Conservation (phyloP, 2,888 invertebrate species). For the Callyntrura sp. region DNA sequence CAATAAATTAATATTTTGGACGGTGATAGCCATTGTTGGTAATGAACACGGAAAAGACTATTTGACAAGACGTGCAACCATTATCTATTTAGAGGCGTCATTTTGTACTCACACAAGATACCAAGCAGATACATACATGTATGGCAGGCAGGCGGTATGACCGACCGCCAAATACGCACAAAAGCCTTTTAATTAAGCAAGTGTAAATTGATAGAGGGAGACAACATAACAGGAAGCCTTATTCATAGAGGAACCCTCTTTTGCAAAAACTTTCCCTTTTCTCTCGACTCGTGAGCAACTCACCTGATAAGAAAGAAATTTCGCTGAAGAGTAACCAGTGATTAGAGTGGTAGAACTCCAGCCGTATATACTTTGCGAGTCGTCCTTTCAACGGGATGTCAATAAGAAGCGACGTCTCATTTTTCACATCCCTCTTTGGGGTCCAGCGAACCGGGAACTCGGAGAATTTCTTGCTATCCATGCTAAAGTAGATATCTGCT, state of each 20-base stretch:
- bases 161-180: background rate
- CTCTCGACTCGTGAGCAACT: slow-evolving; percentile 51
- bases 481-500: slow-evolving; percentile 86
- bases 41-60: background rate
- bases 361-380: slow-evolving; percentile 81
- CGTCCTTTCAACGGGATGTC: slow-evolving; percentile 82
- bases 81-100: background rate
- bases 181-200: slow-evolving; percentile 30
- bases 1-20: slow-evolving; percentile 15
- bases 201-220: background rate
- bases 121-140: too few species aligned
- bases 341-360: slow-evolving; percentile 84
- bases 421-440: slow-evolving; percentile 83
- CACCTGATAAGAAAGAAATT: slow-evolving; percentile 87
- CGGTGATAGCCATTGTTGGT: slow-evolving; percentile 4
- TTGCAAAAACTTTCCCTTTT: background rate
- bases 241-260: background rate
- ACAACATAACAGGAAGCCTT: background rate
- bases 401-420: slow-evolving; percentile 82
- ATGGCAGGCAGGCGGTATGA: too few species aligned
- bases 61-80: background rate
- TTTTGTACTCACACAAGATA: slow-evolving; percentile 28
- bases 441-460: slow-evolving; percentile 85
- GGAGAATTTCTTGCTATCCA: slow-evolving; percentile 86
- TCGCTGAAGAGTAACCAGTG: slow-evolving; percentile 88